Percentiles rank a stretch among this genome's conserved stretches.
Evolutionary conservation across 1,140 invertebrate species (phyloP).

Genomic region (Holotrichia oblita): DNA sequence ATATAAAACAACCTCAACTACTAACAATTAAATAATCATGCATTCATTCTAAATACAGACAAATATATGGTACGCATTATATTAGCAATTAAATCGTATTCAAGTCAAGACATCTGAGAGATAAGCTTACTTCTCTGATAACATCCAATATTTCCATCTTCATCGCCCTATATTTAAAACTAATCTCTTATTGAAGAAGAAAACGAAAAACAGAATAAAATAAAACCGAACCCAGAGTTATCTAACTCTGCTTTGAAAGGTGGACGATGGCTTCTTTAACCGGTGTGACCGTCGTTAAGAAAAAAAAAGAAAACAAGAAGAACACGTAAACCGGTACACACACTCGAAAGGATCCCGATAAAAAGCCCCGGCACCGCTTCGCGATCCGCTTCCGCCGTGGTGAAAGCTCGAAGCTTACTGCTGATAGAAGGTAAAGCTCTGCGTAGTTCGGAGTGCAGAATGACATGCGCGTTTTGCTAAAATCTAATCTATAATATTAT

Average conservation of each 20-base stretch:
- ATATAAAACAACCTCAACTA: too few species aligned
- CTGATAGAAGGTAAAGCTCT: constrained; percentile 19
- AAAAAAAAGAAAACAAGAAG: constrained; percentile 3
- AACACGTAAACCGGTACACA: neutral
- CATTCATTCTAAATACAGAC: neutral
- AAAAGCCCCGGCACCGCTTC: neutral
- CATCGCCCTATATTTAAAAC: constrained; percentile 1
- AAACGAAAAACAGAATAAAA: too few species aligned
- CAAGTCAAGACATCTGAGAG: too few species aligned
- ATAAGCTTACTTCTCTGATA: constrained; percentile 28
- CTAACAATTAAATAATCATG: too few species aligned
- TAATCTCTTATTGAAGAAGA: neutral
- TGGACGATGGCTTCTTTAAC: too few species aligned
- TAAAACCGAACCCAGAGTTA: too few species aligned
- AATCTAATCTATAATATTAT: constrained; percentile 37
- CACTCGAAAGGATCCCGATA: neutral
- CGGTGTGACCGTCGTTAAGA: neutral
- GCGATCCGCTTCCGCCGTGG: neutral
- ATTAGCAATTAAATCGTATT: neutral
- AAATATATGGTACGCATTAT: constrained; percentile 12
- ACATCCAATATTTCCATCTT: constrained; percentile 15
- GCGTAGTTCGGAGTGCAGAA: constrained; percentile 27
- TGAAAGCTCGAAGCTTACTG: constrained; percentile 33
- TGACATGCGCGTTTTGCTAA: constrained; percentile 34
- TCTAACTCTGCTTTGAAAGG: too few species aligned